Evolutionary conservation across 2,888 invertebrate species (phyloP), one percentile per base, ranked within the genome.

Genomic region (Melanchra persicariae): DNA sequence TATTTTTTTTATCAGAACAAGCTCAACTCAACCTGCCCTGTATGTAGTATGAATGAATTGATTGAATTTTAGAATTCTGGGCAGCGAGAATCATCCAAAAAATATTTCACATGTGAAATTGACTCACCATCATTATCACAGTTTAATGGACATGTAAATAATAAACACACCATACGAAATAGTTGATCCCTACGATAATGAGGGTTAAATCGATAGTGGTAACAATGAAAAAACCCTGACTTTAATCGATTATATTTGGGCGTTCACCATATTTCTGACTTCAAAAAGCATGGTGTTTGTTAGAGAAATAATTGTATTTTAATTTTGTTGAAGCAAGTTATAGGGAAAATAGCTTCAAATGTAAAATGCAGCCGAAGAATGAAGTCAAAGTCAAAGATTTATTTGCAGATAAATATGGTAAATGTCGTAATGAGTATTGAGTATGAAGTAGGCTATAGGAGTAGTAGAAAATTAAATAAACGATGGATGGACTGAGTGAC

Each of bases 161-260:
- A 65, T 76, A 47, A 72, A 66, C 67, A 68, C 51, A 26, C 30
- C n/a, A 51, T 72, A 81, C 45, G 47, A 63, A 64, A 79, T 62
- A 79, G 76, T 73, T 74, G 61, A 77, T 67, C 57, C 72, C 67
- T 75, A 59, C 61, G 66, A 70, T 85, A 84, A 86, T 85, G 83
- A 86, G 84, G 81, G 85, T 79, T 74, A 80, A 83, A 85, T 84
- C 86, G 81, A 88, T 87, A 85, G 81, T 81, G 80, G 70, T 85
- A 77, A 85, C 78, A 80, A 83, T 89, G 85, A 88, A 85, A 85
- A 87, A 87, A 84, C 77, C 75, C 81, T 71, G 85, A 80, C 79
- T 80, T 85, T 85, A 87, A 89, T 89, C 81, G 81, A 76, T 83
- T 81, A 81, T 87, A 88, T 89, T 84, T 87, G 89, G 84, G 83